Base-by-base conservation (phyloP, 2,797 vertebrate species). In the Anas capensis region DNA sequence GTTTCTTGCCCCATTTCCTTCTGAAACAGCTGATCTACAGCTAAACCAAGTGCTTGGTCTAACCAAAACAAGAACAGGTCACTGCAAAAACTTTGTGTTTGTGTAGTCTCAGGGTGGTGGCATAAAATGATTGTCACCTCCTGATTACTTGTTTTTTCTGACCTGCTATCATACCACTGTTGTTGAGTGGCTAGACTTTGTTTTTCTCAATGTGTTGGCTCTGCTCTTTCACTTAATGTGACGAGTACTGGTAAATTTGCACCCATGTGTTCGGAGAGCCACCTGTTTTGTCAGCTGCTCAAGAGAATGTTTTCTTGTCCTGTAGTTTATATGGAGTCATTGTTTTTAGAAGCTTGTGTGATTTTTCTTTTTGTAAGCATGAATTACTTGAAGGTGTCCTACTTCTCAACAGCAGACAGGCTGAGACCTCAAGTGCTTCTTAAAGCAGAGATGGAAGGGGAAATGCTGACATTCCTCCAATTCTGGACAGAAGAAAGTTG, bases 231-330 rank as follows among this genome's bases (percentile, higher is more conserved):
- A 1, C 24, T 17, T 89, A 19, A 76, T 69, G 86, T 92, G 71
- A 42, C 44, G 92, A 85, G 65, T 36, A 5, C 51, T 72, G 62
- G 58, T 82, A 29, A 49, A 46, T 70, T 93, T 44, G 20, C 29
- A 29, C 75, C 29, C 31, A 0, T 69, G 6, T 58, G 29, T 21
- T 64, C 14, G 48, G 88, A 77, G 79, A 46, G 17, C 75, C 57
- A 27, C 73, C 78, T 94, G 61, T 95, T 88, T 64, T 48, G 40
- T 84, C 81, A 92, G 87, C 91, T 94, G 85, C 38, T 75, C 20
- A 3, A 49, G 42, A 36, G 44, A 77, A 69, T 89, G 77, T 86
- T 90, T 96, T 82, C 69, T 44, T 34, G n/a, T 16, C 60, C 65
- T 19, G 82, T 46, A 68, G n/a, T 78, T 82, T 33, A 7, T n/a